Base-by-base conservation (phyloP, 1,140 invertebrate species). In the Hypothenemus hampei region DNA sequence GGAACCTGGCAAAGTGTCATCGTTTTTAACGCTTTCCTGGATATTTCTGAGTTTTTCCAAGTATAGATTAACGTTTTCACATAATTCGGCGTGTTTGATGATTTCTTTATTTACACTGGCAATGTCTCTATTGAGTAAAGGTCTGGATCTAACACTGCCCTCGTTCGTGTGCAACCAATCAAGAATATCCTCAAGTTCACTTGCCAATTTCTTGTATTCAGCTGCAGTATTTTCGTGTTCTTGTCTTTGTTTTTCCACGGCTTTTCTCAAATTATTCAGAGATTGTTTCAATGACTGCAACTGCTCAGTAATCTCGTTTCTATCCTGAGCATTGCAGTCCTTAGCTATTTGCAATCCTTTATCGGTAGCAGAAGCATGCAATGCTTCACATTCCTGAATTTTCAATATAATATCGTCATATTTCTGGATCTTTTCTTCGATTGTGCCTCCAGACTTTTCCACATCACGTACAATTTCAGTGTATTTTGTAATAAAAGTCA, bases 331-430 rank as follows among this genome's bases (percentile, higher is more conserved):
- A 8, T 88, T 85, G 26, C 91, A 89, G 73, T 96, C 93, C 1
- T 84, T 82, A 6, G 88, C 87, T 19, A 97, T 93, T 68, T 91
- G 88, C 66, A 91, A 87, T 1, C 91, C 93, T 73, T 94, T 95
- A 63, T 96, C 92, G 16, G 83, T 85, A 0, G 92, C 90, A 16
- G 86, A 83, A 1, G 88, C 86, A 6, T 95, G 70, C 7, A 86
- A 75, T n/a, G 88, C 91, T 69, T 96, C 91, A 68, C 87, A 91
- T 65, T 90, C 86, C 72, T 91, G 88, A 36, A 91, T 91, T 65
- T 89, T 89, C 0, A 81, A 66, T 58, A 90, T 89, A 0, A 87
- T 82, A 61, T 91, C 86, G 68, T 93, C 85, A 61, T 93, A 95
- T 53, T 84, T 83, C 60, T 88, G 86, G 31, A 97, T 89, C 68